Percentiles rank a stretch among this genome's conserved stretches.
These are phyloP conservation scores for Jaculus jaculus DNA, from an alignment of 2,113 vertebrate genomes.

Conservation along the genomic window DNA sequence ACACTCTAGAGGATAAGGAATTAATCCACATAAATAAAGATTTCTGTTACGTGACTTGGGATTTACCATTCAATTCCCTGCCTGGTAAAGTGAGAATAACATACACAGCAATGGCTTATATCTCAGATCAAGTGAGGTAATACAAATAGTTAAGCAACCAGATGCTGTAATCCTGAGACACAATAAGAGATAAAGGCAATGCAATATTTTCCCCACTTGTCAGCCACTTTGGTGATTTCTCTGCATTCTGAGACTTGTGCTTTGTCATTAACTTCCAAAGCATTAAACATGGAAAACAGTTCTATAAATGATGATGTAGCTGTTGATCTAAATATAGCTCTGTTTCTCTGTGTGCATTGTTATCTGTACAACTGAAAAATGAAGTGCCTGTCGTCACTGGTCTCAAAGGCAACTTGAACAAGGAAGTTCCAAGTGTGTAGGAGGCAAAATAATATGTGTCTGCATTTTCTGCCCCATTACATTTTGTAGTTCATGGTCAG, in stretches of 20 bases:
- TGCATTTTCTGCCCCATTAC: slow-evolving; percentile 64
- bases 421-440: slow-evolving; percentile 44
- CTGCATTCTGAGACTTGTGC: background rate
- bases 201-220: background rate
- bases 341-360: background rate
- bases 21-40: slow-evolving; percentile 10
- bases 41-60: background rate
- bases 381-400: background rate
- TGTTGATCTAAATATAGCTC: slow-evolving; percentile 38
- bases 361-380: background rate
- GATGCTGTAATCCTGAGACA: background rate
- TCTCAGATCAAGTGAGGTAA: slow-evolving; percentile 8
- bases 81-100: background rate
- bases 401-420: background rate
- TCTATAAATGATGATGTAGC: background rate
- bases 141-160: background rate
- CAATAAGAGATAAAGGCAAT: background rate
- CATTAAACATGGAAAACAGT: slow-evolving; percentile 18
- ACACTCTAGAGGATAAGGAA: background rate
- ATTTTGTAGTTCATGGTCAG: slow-evolving; percentile 51
- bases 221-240: background rate
- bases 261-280: slow-evolving; percentile 44
- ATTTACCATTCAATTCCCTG: background rate
- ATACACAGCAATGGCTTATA: background rate
- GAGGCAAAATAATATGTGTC: slow-evolving; percentile 46